Percentiles rank a stretch among this genome's conserved stretches.
phyloP scores from a whole-genome alignment of 2,113 vertebrate genomes.

The Melanotaenia duboulayi region DNA sequence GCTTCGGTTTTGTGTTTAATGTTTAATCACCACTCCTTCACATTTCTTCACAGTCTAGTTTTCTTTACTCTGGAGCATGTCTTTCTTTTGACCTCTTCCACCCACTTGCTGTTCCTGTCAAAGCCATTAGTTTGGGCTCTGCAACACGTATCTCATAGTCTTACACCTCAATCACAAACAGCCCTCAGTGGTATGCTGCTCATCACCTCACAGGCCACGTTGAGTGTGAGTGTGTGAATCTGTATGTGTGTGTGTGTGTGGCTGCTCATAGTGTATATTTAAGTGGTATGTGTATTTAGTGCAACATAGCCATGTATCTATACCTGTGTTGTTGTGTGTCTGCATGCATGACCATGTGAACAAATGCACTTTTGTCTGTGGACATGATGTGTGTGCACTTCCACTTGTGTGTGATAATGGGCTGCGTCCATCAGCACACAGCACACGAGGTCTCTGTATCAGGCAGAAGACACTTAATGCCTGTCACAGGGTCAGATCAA shows the following conservation, averaged over 20 bases:
- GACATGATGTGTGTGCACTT: not conserved
- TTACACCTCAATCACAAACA: conserved; percentile 32
- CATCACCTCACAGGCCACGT: conserved; percentile 21
- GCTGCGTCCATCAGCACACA: conserved; percentile 70
- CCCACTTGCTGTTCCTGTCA: conserved; percentile 25
- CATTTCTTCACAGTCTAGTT: conserved; percentile 23
- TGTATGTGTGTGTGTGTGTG: not conserved
- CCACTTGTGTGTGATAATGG: conserved; percentile 64
- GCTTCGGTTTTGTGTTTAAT: conserved; percentile 4
- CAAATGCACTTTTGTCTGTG: conserved; percentile 16
- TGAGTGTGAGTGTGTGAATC: not conserved
- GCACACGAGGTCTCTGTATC: conserved; percentile 71
- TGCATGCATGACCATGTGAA: conserved; percentile 28
- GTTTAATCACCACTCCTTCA: conserved; percentile 17
- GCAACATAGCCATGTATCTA: conserved; percentile 7
- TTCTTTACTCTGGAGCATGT: conserved; percentile 17
- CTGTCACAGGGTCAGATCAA: conserved; percentile 88
- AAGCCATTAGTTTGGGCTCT: conserved; percentile 40
- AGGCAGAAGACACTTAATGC: conserved; percentile 85
- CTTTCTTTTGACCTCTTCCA: conserved; percentile 30
- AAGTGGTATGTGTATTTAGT: not conserved
- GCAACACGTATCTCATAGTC: conserved; percentile 26
- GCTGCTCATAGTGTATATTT: not conserved
- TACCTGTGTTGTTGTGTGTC: not conserved
- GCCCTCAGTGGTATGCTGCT: conserved; percentile 24